phyloP scores from a whole-genome alignment of 2,113 vertebrate species.

The Paracanthobrama guichenoti region DNA sequence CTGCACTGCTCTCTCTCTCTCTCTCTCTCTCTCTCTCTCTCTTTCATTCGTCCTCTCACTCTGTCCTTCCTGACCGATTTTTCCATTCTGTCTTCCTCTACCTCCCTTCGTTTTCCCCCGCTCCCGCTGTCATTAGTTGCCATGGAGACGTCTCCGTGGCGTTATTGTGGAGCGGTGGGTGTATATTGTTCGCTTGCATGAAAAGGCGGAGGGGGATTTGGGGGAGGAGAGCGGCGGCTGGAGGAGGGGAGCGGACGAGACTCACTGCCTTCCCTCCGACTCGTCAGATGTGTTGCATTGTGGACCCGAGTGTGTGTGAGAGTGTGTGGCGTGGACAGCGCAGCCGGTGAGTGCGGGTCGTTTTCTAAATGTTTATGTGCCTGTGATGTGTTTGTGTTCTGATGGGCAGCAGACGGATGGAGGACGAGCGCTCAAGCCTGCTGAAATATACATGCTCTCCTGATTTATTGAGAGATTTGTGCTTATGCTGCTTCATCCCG shows the following conservation, averaged over 20 bases:
- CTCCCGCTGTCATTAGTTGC: constrained; percentile 85
- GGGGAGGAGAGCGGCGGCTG: constrained; percentile 62
- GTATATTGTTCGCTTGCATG: constrained; percentile 68
- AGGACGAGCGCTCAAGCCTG: background rate
- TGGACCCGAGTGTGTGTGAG: constrained; percentile 48
- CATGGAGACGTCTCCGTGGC: constrained; percentile 85
- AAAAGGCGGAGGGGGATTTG: constrained; percentile 62
- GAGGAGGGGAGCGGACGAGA: constrained; percentile 45
- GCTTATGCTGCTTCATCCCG: background rate
- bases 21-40: background rate
- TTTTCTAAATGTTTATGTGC: background rate
- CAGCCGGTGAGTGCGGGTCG: constrained; percentile 67
- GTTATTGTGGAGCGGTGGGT: constrained; percentile 78
- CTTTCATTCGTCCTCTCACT: constrained; percentile 51
- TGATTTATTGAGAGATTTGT: background rate
- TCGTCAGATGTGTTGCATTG: background rate
- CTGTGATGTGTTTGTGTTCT: background rate
- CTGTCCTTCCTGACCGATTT: constrained; percentile 54
- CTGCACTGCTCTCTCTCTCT: no score
- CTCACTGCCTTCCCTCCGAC: background rate
- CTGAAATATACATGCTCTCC: constrained; percentile 4
- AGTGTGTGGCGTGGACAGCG: constrained; percentile 72
- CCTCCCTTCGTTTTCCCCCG: constrained; percentile 11
- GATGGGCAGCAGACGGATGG: background rate
- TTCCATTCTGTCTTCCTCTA: constrained; percentile 57